A percentile compares a stretch with the other conserved stretches of the same genome.
Conservation (phyloP, 30 jellyfish, hydroid and myxozoan genomes). For the Nemopilema nomurai region DNA sequence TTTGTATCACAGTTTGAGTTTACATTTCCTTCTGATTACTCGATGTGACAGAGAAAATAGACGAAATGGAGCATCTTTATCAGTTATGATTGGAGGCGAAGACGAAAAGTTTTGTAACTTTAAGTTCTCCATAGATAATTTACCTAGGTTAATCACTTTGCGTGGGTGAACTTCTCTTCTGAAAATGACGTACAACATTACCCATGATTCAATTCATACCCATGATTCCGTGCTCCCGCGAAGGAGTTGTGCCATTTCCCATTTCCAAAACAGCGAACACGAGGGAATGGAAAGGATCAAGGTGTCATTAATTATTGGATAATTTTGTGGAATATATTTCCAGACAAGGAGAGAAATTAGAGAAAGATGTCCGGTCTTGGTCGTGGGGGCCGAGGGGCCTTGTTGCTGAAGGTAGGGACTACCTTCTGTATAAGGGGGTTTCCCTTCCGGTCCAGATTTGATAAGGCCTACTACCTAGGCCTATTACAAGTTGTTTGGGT, state of each 20-base stretch:
- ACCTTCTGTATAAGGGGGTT: background rate
- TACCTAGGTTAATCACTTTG: too few relatives aligned
- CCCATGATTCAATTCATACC: background rate
- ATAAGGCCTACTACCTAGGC: background rate
- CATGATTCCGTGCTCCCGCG: background rate
- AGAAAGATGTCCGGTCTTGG: constrained; percentile 82
- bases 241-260: background rate
- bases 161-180: too few relatives aligned
- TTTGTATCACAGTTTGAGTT: too few relatives aligned
- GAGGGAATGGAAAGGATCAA: background rate
- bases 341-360: background rate
- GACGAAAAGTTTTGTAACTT: too few relatives aligned
- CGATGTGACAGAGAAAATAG: too few relatives aligned
- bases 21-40: too few relatives aligned
- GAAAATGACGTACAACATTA: background rate
- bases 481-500: background rate
- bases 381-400: constrained; percentile 98
- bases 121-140: too few relatives aligned
- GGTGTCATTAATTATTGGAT: background rate
- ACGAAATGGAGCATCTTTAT: too few relatives aligned
- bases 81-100: too few relatives aligned
- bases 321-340: background rate
- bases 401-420: constrained; percentile 69
- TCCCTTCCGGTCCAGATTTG: constrained; percentile 5
- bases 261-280: too few relatives aligned